Percentiles rank a stretch among this genome's conserved stretches.
phyloP scores from a whole-genome alignment of 1,140 invertebrate species.

The Agrypnia vestita region DNA sequence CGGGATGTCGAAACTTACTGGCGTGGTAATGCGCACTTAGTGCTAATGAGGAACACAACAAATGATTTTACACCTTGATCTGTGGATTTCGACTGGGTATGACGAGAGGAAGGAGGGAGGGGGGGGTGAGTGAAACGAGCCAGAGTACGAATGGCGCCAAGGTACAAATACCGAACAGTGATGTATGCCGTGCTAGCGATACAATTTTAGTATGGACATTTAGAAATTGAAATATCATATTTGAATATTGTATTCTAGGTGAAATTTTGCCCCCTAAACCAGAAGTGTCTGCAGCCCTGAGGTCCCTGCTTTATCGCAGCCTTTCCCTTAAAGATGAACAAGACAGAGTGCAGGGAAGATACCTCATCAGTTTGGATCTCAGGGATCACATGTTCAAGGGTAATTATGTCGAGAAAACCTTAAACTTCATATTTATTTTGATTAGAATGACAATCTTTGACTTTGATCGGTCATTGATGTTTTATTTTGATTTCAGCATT shows the following conservation, averaged over 20 bases:
- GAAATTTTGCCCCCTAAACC: slow-evolving; percentile 14
- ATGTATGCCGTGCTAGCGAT: too few species aligned
- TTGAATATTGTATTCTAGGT: slow-evolving; percentile 25
- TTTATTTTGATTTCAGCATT: slow-evolving; percentile 25
- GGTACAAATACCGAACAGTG: too few species aligned
- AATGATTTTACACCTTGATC: too few species aligned
- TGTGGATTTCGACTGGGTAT: too few species aligned
- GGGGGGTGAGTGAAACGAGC: too few species aligned
- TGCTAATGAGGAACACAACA: too few species aligned
- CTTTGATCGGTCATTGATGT: neutral
- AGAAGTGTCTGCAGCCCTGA: slow-evolving; percentile 27
- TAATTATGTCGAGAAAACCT: neutral
- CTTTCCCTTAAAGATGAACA: slow-evolving; percentile 6
- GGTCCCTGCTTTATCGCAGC: slow-evolving; percentile 38
- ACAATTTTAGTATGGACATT: too few species aligned
- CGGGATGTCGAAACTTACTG: too few species aligned
- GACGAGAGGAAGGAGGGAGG: too few species aligned
- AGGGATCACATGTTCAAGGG: slow-evolving; percentile 52
- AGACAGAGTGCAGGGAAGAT: slow-evolving; percentile 7
- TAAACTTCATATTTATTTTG: neutral
- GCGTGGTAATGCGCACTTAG: too few species aligned
- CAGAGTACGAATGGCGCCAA: too few species aligned
- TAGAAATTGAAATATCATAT: too few species aligned
- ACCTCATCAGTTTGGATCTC: slow-evolving; percentile 52
- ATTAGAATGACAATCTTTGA: neutral